Evolutionary conservation across 2,888 invertebrate genomes (phyloP).

Genomic region (Lordiphosa fenestrarum): DNA sequence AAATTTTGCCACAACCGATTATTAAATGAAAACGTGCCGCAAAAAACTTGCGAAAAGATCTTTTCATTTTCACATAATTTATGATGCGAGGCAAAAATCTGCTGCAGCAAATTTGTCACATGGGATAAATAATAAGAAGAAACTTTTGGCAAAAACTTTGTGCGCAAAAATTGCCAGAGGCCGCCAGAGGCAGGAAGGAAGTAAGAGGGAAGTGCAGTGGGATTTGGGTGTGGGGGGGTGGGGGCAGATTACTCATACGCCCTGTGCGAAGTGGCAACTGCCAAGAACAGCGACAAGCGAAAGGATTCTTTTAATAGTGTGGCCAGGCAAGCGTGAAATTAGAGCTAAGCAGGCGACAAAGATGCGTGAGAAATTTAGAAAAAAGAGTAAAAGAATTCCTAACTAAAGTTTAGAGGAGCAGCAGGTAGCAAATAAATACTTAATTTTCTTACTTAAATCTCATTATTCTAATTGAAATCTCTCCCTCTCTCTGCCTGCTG

Average conservation of each 20-base stretch:
- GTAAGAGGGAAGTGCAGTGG: slow-evolving; percentile 14
- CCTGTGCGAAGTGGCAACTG: slow-evolving; percentile 29
- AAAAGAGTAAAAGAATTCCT: neutral
- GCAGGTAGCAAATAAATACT: too few species aligned
- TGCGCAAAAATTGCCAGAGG: slow-evolving; percentile 28
- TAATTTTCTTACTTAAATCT: too few species aligned
- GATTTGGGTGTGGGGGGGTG: slow-evolving; percentile 34
- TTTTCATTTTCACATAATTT: slow-evolving; percentile 52
- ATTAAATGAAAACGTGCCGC: slow-evolving; percentile 73
- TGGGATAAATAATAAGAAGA: slow-evolving; percentile 74
- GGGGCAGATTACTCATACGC: slow-evolving; percentile 61
- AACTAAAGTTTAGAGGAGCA: slow-evolving; percentile 2
- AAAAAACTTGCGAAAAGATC: slow-evolving; percentile 51
- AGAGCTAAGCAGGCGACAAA: slow-evolving; percentile 27
- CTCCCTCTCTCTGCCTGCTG: too few species aligned
- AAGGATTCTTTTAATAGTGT: slow-evolving; percentile 15
- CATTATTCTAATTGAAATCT: too few species aligned
- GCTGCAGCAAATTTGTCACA: slow-evolving; percentile 73
- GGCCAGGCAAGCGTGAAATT: slow-evolving; percentile 59
- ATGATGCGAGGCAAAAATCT: slow-evolving; percentile 59
- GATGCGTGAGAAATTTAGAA: slow-evolving; percentile 8
- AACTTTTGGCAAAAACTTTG: slow-evolving; percentile 47
- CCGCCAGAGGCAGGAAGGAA: slow-evolving; percentile 9
- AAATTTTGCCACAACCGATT: slow-evolving; percentile 54
- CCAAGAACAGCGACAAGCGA: slow-evolving; percentile 15